Percentiles rank a stretch among this genome's conserved stretches.
Evolutionary conservation across 2,888 invertebrate species (phyloP).

Genomic region (Cryptosula pallasiana): DNA sequence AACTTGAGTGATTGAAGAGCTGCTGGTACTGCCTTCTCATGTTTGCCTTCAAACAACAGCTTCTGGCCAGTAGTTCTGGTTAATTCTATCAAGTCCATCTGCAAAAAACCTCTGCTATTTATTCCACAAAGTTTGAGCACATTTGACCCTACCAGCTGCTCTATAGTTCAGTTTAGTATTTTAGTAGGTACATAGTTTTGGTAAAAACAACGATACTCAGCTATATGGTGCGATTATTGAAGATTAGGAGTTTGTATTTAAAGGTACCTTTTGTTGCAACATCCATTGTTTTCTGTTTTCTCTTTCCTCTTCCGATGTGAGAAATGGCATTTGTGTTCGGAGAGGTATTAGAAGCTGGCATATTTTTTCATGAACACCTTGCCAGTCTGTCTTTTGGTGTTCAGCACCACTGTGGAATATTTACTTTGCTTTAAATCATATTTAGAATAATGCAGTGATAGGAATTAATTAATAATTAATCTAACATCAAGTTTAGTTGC

Average conservation of each 20-base stretch:
- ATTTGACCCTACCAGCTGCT: too few relatives aligned
- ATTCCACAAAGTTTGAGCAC: too few relatives aligned
- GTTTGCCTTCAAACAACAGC: conserved; percentile 51
- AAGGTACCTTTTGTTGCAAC: conserved; percentile 41
- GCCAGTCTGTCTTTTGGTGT: conserved; percentile 52
- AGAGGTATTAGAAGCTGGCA: conserved; percentile 47
- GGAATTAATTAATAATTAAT: too few relatives aligned
- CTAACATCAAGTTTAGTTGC: too few relatives aligned
- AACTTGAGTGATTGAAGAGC: conserved; percentile 53
- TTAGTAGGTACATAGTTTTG: too few relatives aligned
- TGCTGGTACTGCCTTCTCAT: conserved; percentile 53
- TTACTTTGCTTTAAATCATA: too few relatives aligned
- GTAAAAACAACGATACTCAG: too few relatives aligned
- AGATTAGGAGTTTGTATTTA: too few relatives aligned
- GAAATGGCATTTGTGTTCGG: conserved; percentile 45
- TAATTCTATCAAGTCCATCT: conserved; percentile 50
- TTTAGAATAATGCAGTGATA: too few relatives aligned
- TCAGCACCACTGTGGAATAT: conserved; percentile 43
- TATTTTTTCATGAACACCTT: conserved; percentile 53
- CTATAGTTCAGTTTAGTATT: too few relatives aligned
- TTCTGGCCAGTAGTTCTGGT: conserved; percentile 52
- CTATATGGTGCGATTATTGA: too few relatives aligned
- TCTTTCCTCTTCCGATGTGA: conserved; percentile 51
- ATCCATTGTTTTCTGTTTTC: conserved; percentile 42
- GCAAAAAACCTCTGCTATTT: too few relatives aligned